Evolutionary conservation across 2,113 vertebrate genomes (phyloP), one percentile per base, ranked within the genome.

Genomic region (Potamarius usumacintae): DNA sequence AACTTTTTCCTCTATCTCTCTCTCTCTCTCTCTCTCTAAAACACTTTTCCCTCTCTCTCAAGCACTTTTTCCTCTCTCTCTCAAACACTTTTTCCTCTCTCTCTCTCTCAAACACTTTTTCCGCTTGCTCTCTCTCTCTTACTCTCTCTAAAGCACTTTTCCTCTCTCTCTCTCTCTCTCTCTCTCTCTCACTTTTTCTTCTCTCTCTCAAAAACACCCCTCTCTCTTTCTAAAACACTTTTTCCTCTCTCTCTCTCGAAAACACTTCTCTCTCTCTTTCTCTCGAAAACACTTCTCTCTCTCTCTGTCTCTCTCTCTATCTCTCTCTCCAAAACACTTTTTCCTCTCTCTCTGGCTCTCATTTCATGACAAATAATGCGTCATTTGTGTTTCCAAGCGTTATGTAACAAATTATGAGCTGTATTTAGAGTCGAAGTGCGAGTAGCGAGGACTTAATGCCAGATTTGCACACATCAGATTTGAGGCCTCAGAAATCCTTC

Each of bases 381-480:
- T 79, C 76, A 79, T 79, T 79, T 55, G 76, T 55, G 52, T 79
- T 79, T 52, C 76, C 52, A 79, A 79, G 52, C 76, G 25, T 79
- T 79, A 79, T 79, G 52, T 79, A 79, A 79, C 52, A 7, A 79
- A 55, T 79, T 79, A 79, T 55, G 76, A 79, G 76, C 76, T 79
- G 76, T 79, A 79, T 79, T 79, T 79, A 79, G 76, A 79, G 76
- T 27, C 9, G 52, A 79, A 79, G 76, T 55, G 76, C 2, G 76
- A 79, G 76, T 27, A 79, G 74, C 53, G 74, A 25, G 74, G 74
- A 77, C 25, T 55, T 78, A n/a, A 55, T 27, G 76, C 50, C 76
- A 78, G 74, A 77, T n/a, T 7, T n/a, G 50, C 20, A 53, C 76
- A 53, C 76, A 50, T 76, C 72, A 78, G 11, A 78, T 78, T 53